Base-by-base conservation (phyloP, 2,797 vertebrate genomes). In the Melanotaenia nigrans region DNA sequence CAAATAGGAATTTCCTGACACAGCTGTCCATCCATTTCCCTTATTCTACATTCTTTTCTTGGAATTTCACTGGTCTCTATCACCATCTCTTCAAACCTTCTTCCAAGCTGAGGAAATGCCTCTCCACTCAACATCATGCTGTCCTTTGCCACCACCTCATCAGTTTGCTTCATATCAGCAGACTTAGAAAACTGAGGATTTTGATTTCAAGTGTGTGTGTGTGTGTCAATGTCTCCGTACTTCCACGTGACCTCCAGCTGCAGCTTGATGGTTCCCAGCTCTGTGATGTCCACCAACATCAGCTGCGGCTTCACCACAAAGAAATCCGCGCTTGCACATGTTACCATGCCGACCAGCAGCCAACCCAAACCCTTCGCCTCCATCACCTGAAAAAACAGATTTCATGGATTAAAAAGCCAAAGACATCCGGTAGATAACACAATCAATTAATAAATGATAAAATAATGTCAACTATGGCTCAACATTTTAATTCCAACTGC, bases 181-280 rank as follows among this genome's bases (percentile, higher is more conserved):
- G 20, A n/a, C 5, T 12, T 55, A 22, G 7, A 25, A n/a, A 35
- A 10, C 45, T 53, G 14, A 13, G 13, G 40, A 42, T 14, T 42
- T 42, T 42, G 40, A 42, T 66, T 16, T 62, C 1, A 18, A 20
- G 45, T 47, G 20, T 47, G 42, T 35, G 6, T 42, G 56, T 60
- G 20, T 51, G 9, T 51, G 5, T 32, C 54, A 38, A 42, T 65
- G 65, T 36, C 20, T 65, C 89, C 97, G 88, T 92, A 99, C 98
- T 94, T 98, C 98, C 98, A 99, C 73, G 94, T 90, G 61, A 99
- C 96, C 75, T 99, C 97, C 86, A 99, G 94, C 81, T 98, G 95
- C 25, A 99, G 94, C 75, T 99, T 99, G 92, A 99, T 96, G 84
- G 97, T 99, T 42, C 97, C 98, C 89, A 99, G 92, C 77, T 99